Conservation (phyloP, 2,888 invertebrate genomes). For the Caenorhabditis wallacei region DNA sequence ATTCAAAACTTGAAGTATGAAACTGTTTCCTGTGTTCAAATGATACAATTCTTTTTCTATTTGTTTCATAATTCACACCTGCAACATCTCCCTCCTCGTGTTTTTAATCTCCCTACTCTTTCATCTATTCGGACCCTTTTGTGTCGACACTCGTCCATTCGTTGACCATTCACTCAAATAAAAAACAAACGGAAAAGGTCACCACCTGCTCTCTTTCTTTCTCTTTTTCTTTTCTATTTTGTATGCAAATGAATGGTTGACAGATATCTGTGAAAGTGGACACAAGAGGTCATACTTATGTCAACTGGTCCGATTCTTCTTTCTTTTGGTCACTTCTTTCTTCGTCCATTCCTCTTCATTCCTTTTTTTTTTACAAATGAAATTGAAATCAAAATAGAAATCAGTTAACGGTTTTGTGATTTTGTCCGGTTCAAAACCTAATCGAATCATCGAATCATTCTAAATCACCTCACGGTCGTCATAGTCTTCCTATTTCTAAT, state of each 20-base stretch:
- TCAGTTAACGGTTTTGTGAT: conserved; percentile 36
- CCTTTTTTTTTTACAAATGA: neutral
- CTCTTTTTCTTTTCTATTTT: neutral
- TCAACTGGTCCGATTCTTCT: conserved; percentile 13
- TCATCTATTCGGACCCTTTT: neutral
- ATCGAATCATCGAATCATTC: conserved; percentile 55
- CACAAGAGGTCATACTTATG: conserved; percentile 34
- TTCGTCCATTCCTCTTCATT: neutral
- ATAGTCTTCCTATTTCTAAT: conserved; percentile 16
- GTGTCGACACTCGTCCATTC: neutral
- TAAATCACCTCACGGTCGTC: conserved; percentile 17
- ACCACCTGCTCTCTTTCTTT: conserved; percentile 17
- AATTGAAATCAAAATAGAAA: conserved; percentile 12
- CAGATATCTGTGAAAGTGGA: conserved; percentile 18
- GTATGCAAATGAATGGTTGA: conserved; percentile 31
- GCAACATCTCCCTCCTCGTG: neutral
- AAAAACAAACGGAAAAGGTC: conserved; percentile 50
- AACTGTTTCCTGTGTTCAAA: no score
- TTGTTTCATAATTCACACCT: conserved; percentile 1
- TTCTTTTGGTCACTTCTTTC: conserved; percentile 4
- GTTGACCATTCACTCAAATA: conserved; percentile 13
- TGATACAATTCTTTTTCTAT: no score
- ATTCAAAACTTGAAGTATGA: no score
- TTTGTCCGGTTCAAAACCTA: conserved; percentile 58
- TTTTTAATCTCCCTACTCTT: conserved; percentile 2